Evolutionary conservation across 2,888 invertebrate species (phyloP).

Genomic region (Octodonta nipae): DNA sequence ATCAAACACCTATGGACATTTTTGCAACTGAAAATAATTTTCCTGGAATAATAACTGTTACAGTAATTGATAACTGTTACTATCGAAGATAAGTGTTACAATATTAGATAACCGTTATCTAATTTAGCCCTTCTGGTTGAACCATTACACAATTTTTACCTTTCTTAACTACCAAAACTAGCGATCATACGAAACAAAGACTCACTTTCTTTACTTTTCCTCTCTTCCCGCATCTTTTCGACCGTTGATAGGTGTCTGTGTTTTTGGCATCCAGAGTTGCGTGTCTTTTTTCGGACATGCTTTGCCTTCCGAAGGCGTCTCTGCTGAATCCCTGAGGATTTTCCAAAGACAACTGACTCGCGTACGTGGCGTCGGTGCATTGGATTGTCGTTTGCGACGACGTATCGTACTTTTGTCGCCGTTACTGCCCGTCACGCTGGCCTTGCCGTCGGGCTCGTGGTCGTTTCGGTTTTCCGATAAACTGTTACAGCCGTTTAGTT

Average conservation of each 20-base stretch:
- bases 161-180: conserved; percentile 4
- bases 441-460: conserved; percentile 33
- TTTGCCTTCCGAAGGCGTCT: conserved; percentile 89
- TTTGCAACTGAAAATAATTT: too few relatives aligned
- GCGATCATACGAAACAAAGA: conserved; percentile 8
- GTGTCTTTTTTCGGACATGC: conserved; percentile 96
- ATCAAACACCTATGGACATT: too few relatives aligned
- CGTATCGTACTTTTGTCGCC: conserved; percentile 27
- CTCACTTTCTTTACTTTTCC: conserved; percentile 39
- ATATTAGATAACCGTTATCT: too few relatives aligned
- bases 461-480: conserved; percentile 30
- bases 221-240: conserved; percentile 59
- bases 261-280: conserved; percentile 87
- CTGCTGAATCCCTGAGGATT: conserved; percentile 49
- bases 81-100: too few relatives aligned
- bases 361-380: conserved; percentile 47
- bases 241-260: conserved; percentile 86
- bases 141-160: too few relatives aligned
- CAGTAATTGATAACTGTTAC: too few relatives aligned
- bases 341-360: conserved; percentile 60
- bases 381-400: conserved; percentile 24
- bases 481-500: conserved; percentile 16
- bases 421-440: conserved; percentile 22
- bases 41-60: too few relatives aligned
- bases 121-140: too few relatives aligned